phyloP scores from a whole-genome alignment of 1,140 invertebrate genomes.

The Dysdera silvatica region DNA sequence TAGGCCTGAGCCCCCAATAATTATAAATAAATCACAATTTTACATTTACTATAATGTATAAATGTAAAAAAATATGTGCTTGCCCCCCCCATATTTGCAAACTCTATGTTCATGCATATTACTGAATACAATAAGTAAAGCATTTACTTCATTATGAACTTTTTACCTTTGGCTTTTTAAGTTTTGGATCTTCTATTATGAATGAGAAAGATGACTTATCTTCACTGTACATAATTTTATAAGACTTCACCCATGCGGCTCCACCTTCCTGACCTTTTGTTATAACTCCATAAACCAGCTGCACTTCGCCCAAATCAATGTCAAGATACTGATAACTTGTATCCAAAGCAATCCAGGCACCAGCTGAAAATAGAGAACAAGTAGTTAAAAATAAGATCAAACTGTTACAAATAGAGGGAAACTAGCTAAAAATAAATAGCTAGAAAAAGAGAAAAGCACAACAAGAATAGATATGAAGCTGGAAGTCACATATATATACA shows the following conservation, averaged over 20 bases:
- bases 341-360: constrained; percentile 57
- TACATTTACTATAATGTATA: too few species aligned
- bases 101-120: too few species aligned
- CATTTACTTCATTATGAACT: too few species aligned
- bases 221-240: constrained; percentile 46
- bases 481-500: background rate
- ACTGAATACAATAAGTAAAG: too few species aligned
- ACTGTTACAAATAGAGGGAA: too few species aligned
- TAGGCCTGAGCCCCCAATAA: too few species aligned
- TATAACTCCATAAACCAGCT: constrained; percentile 60
- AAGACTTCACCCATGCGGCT: constrained; percentile 39
- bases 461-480: background rate
- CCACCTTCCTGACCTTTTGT: background rate
- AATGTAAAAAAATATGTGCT: too few species aligned
- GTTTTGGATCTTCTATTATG: background rate
- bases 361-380: constrained; percentile 35
- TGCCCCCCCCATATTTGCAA: too few species aligned
- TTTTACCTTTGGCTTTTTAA: too few species aligned
- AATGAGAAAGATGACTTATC: constrained; percentile 32
- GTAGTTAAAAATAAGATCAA: too few species aligned
- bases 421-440: too few species aligned
- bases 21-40: too few species aligned
- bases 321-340: constrained; percentile 52
- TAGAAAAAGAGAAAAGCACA: background rate
- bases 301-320: constrained; percentile 42